These are phyloP conservation scores for Pseudanteris insignis DNA, from an alignment of 2,888 invertebrate species.

Conservation along the genomic window DNA sequence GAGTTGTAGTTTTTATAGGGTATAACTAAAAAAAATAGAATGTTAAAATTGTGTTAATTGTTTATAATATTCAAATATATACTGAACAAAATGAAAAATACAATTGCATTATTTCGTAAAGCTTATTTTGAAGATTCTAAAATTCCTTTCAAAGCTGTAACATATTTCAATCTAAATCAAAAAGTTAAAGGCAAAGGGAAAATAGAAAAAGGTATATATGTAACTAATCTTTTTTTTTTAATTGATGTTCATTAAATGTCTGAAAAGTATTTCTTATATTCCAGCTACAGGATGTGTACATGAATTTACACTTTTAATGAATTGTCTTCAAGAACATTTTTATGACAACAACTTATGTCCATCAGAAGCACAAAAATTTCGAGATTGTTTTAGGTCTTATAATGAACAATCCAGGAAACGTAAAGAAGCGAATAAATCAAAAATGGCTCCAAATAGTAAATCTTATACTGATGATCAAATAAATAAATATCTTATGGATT, in stretches of 20 bases:
- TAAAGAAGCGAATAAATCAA: neutral
- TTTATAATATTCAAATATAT: too few relatives aligned
- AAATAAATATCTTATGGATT: neutral
- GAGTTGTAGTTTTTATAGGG: too few relatives aligned
- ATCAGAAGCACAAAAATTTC: neutral
- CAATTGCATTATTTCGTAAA: too few relatives aligned
- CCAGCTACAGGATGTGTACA: slow-evolving; percentile 1
- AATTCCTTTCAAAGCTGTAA: neutral
- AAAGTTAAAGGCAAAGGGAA: neutral
- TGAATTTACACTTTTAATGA: slow-evolving; percentile 4
- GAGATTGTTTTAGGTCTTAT: neutral
- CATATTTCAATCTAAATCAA: neutral
- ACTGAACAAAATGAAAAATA: too few relatives aligned
- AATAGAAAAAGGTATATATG: neutral
- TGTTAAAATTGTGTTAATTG: too few relatives aligned
- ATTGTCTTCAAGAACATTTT: neutral
- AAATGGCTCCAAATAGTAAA: neutral
- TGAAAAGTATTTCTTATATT: neutral
- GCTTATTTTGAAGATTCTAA: too few relatives aligned
- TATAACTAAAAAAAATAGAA: too few relatives aligned
- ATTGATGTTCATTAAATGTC: neutral
- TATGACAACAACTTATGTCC: slow-evolving; percentile 3
- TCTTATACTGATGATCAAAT: neutral
- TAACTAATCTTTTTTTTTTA: neutral
- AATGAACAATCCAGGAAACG: neutral